phyloP scores from a whole-genome alignment of 2,113 vertebrate genomes.

The Sylvietta virens region DNA sequence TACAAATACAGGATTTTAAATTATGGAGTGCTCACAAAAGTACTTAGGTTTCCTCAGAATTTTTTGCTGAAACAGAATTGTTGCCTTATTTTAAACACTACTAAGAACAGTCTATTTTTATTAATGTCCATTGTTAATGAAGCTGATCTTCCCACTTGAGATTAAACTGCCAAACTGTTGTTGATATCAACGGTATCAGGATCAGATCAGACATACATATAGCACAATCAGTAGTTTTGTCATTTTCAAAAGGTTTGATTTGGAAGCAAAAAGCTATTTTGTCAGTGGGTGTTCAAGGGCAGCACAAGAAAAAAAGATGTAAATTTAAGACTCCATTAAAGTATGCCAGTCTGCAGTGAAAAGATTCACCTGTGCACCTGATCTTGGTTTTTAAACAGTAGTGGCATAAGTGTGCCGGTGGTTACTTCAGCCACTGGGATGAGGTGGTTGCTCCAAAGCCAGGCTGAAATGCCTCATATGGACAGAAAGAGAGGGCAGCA shows the following conservation, averaged over 20 bases:
- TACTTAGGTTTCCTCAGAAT: not conserved
- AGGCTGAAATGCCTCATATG: not conserved
- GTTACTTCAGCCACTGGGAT: not conserved
- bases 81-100: not conserved
- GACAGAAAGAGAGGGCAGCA: not conserved
- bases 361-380: not conserved
- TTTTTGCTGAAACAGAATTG: not conserved
- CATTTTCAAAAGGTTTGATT: not conserved
- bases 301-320: not conserved
- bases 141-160: not conserved
- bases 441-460: not conserved
- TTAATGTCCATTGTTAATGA: not conserved
- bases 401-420: not conserved
- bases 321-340: not conserved
- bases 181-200: not conserved
- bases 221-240: not conserved
- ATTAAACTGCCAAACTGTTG: not conserved
- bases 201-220: not conserved
- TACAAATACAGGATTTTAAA: not conserved
- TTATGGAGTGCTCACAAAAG: not conserved
- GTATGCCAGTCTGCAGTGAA: not conserved
- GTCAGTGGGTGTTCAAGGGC: not conserved
- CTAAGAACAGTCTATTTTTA: not conserved
- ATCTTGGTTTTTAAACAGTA: not conserved
- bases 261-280: not conserved